phyloP scores from a whole-genome alignment of 2,888 invertebrate species.

The Acanthosoma haemorrhoidale region DNA sequence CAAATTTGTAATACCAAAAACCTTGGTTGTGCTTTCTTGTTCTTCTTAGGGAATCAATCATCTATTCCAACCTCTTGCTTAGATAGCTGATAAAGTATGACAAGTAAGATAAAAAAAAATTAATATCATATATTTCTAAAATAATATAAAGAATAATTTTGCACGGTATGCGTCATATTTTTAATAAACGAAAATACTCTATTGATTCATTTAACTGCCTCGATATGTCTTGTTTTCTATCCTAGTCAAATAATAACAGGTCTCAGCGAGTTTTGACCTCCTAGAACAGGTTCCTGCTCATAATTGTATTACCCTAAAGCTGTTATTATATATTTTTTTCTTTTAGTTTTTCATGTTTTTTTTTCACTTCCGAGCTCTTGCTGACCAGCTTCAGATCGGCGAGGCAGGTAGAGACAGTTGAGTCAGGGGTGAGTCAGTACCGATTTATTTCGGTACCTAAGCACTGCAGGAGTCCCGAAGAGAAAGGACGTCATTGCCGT shows the following conservation, averaged over 20 bases:
- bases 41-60: no score
- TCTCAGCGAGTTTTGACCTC: background rate
- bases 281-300: background rate
- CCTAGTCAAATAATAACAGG: background rate
- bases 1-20: no score
- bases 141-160: no score
- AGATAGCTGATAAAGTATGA: no score
- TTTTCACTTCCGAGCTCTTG: background rate
- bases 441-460: background rate
- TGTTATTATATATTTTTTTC: slow-evolving; percentile 5
- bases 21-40: no score
- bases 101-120: no score
- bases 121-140: no score
- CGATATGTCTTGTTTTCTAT: slow-evolving; percentile 1
- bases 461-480: background rate
- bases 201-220: no score
- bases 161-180: no score
- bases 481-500: background rate
- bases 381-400: background rate
- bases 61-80: no score
- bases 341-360: background rate
- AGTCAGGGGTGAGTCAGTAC: background rate
- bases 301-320: slow-evolving; percentile 12
- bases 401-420: background rate
- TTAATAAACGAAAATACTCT: no score